Evolutionary conservation across 2,113 vertebrate genomes (phyloP).

Genomic region (Oryzias woworae): DNA sequence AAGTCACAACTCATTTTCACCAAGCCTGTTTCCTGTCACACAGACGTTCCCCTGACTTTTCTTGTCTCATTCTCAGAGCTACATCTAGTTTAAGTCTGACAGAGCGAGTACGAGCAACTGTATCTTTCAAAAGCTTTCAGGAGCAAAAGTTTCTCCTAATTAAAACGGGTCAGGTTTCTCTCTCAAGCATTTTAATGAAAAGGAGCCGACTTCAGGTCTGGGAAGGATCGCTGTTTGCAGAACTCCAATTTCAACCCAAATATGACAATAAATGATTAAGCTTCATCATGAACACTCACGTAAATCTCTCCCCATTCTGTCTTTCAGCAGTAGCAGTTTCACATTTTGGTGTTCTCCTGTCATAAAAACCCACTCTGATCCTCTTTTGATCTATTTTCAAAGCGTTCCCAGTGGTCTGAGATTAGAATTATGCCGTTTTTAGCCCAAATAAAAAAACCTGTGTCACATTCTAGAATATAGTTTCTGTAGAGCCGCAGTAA

Average conservation of each 20-base stretch:
- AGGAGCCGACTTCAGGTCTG: conserved; percentile 8
- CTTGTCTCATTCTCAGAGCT: conserved; percentile 12
- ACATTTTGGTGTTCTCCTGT: conserved; percentile 35
- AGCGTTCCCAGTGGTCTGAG: too few relatives aligned
- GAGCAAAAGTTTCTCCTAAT: conserved; percentile 17
- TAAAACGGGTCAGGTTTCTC: conserved; percentile 5
- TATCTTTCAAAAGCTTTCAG: conserved; percentile 12
- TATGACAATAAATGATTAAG: background rate
- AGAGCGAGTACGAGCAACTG: background rate
- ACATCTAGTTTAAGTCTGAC: conserved; percentile 3
- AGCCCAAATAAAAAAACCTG: too few relatives aligned
- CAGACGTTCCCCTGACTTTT: conserved; percentile 5
- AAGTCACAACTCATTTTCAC: conserved; percentile 9
- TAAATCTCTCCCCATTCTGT: background rate
- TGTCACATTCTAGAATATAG: too few relatives aligned
- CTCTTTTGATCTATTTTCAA: too few relatives aligned
- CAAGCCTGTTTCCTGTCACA: conserved; percentile 1
- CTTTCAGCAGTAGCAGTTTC: conserved; percentile 37
- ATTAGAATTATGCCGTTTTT: too few relatives aligned
- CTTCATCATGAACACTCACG: too few relatives aligned
- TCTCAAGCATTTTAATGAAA: conserved; percentile 31
- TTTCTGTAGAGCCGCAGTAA: too few relatives aligned
- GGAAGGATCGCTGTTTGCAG: conserved; percentile 20
- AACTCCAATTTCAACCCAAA: conserved; percentile 19
- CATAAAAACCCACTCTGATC: background rate